A percentile compares a stretch with the other conserved stretches of the same genome.
Conservation (phyloP, 2,113 vertebrate genomes). For the Capreolus pygargus region DNA sequence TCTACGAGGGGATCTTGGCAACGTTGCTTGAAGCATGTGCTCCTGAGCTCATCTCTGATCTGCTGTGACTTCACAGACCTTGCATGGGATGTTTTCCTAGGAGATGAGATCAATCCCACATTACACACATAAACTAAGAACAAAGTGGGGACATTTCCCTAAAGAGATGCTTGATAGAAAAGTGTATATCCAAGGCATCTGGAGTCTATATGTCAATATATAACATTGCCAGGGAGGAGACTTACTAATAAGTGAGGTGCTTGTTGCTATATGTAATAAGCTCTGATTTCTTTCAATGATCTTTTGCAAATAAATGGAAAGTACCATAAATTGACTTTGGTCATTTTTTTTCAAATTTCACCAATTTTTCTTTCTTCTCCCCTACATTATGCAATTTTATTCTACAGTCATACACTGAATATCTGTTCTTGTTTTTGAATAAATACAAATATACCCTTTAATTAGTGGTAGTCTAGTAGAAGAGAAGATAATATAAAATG, state of each 20-base stretch:
- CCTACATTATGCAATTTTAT: background rate
- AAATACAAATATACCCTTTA: background rate
- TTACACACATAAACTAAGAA: background rate
- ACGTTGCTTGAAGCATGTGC: background rate
- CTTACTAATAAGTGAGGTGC: background rate
- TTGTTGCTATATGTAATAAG: background rate
- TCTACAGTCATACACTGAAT: background rate
- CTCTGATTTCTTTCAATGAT: background rate
- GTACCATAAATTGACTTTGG: background rate
- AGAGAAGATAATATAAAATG: background rate
- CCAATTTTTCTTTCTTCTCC: background rate
- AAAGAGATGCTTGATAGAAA: background rate
- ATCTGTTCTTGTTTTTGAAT: background rate
- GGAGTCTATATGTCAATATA: background rate
- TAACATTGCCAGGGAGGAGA: background rate
- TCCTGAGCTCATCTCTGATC: background rate
- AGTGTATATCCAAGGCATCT: background rate
- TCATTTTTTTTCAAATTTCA: background rate
- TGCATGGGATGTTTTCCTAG: background rate
- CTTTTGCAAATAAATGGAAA: background rate
- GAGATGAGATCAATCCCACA: background rate
- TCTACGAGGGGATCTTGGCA: background rate
- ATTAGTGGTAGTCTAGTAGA: background rate
- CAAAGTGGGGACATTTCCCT: background rate
- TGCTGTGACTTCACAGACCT: background rate